Evolutionary conservation across 1,140 invertebrate genomes (phyloP).

Genomic region (Plectus sambesii): DNA sequence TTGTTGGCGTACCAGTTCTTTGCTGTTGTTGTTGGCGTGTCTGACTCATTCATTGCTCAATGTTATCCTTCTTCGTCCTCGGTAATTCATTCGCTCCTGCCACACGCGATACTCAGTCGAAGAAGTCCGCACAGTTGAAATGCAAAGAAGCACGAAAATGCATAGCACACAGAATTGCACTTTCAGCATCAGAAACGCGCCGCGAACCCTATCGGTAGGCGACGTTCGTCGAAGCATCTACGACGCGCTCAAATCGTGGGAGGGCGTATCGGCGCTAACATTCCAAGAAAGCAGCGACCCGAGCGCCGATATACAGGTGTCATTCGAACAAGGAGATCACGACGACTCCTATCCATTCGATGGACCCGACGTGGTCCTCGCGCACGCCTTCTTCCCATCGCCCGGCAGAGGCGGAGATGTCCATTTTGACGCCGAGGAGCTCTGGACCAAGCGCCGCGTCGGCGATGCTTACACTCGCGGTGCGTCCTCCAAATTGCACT

Average conservation of each 20-base stretch:
- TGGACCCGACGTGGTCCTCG: slow-evolving; percentile 47
- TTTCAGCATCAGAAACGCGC: neutral
- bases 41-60: too few species aligned
- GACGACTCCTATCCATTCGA: neutral
- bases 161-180: too few species aligned
- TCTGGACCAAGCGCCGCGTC: slow-evolving; percentile 45
- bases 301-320: neutral
- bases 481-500: too few species aligned
- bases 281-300: neutral
- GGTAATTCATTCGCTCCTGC: too few species aligned
- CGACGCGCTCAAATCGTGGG: neutral
- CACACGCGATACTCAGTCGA: too few species aligned
- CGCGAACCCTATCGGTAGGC: neutral
- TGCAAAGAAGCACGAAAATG: too few species aligned
- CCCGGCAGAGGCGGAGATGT: slow-evolving; percentile 50
- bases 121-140: too few species aligned
- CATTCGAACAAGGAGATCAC: neutral
- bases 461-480: slow-evolving; percentile 31
- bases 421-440: slow-evolving; percentile 53
- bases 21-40: too few species aligned
- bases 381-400: slow-evolving; percentile 51
- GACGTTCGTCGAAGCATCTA: neutral
- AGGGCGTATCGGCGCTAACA: neutral
- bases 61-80: too few species aligned
- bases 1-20: too few species aligned